Percentiles rank a stretch among this genome's conserved stretches.
phyloP scores from a whole-genome alignment of 2,113 vertebrate genomes.

The Sturnira hondurensis region DNA sequence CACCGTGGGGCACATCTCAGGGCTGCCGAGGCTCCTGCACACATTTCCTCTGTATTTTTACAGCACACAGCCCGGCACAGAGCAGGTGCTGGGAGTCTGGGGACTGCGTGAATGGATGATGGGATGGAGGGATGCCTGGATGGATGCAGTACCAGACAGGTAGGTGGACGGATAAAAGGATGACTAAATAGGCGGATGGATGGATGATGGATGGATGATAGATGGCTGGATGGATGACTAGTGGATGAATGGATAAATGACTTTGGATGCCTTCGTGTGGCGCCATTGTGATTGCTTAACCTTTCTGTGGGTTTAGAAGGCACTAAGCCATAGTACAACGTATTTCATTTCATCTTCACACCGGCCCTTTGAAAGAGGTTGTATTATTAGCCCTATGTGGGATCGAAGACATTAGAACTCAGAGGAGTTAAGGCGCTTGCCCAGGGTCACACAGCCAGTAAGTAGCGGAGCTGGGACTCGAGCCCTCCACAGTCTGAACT shows the following conservation, averaged over 20 bases:
- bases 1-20: not conserved
- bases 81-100: not conserved
- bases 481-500: not conserved
- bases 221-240: too few relatives aligned
- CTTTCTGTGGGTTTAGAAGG: not conserved
- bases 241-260: too few relatives aligned
- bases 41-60: not conserved
- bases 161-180: too few relatives aligned
- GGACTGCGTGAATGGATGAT: not conserved
- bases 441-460: not conserved
- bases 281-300: not conserved
- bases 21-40: not conserved
- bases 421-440: not conserved
- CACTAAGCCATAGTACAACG: not conserved
- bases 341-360: not conserved
- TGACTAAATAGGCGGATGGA: not conserved
- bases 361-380: not conserved
- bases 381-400: not conserved
- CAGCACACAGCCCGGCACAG: not conserved
- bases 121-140: too few relatives aligned
- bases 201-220: rapidly evolving
- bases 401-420: not conserved
- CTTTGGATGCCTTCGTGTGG: not conserved
- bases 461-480: not conserved
- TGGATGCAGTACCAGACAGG: rapidly evolving